Base-by-base conservation (phyloP, 1,140 invertebrate species). In the Glomeris maerens region DNA sequence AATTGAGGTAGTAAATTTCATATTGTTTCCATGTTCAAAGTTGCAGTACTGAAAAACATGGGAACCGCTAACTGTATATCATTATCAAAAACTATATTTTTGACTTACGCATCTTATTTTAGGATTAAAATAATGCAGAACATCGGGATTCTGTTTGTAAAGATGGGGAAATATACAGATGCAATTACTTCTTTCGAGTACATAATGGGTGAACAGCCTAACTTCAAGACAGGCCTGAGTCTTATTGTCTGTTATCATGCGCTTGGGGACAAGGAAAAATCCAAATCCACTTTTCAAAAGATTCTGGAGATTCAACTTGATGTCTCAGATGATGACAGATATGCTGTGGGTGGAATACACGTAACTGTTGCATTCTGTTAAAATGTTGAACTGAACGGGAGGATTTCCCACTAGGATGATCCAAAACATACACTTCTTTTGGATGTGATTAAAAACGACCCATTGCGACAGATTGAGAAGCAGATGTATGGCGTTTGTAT, bases 51-150 rank as follows among this genome's bases (percentile, higher is more conserved):
- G n/a, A n/a, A n/a, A n/a, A n/a, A n/a, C n/a, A n/a, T n/a, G n/a
- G n/a, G n/a, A n/a, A 36, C 14, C 22, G 17, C 17, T 45, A 45
- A 10, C 13, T 47, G 44, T 45, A 13, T 39, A 13, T 17, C 10
- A 47, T 45, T 47, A 45, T 47, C 22, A 44, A 10, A 14, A 13
- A 44, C 13, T 44, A 20, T n/a, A 44, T 27, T 17, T 27, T 17
- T 27, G 10, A 54, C 7, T 1, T 14, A 10, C 14, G n/a, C n/a
- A n/a, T n/a, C n/a, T n/a, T n/a, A n/a, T 67, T 63, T 45, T 56
- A 91, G 89, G 61, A 83, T 93, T 55, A 95, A 94, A 71, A 93
- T 98, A 47, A 94, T 94, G 80, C 91, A 97, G 66, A 99, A 99
- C 61, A 98, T 98, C 64, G 95, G 90, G 0, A 79, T 97, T 51